These are phyloP conservation scores for Xanthostigma xanthostigma DNA, from an alignment of 2,888 invertebrate species.

Conservation along the genomic window DNA sequence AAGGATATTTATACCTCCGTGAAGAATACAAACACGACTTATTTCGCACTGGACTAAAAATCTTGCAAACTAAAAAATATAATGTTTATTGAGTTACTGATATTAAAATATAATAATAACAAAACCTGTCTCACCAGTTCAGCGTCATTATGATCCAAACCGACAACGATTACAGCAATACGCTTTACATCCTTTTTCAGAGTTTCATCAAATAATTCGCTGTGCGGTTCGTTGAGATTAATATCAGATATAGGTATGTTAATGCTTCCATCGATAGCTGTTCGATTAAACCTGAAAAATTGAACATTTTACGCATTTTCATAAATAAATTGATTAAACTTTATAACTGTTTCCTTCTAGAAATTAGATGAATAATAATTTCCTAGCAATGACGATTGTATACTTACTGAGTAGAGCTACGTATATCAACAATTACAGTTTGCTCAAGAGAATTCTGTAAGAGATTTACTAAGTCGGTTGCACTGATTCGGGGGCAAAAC, in stretches of 20 bases:
- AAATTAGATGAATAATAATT: conserved; percentile 17
- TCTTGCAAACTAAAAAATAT: conserved; percentile 61
- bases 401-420: conserved; percentile 44
- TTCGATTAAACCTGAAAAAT: conserved; percentile 52
- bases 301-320: conserved; percentile 8
- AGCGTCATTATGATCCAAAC: conserved; percentile 62
- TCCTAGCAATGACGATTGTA: conserved; percentile 7
- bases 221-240: conserved; percentile 48
- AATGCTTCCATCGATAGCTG: conserved; percentile 65
- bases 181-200: conserved; percentile 43
- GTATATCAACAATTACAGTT: conserved; percentile 51
- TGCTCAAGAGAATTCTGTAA: conserved; percentile 41
- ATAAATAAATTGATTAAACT: too few species aligned
- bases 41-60: conserved; percentile 66
- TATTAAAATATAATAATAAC: conserved; percentile 4
- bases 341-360: not conserved
- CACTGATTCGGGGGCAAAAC: conserved; percentile 70
- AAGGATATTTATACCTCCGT: conserved; percentile 75
- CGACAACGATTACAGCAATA: conserved; percentile 61
- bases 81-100: not conserved
- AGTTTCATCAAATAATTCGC: conserved; percentile 47
- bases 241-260: conserved; percentile 81
- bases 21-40: conserved; percentile 67
- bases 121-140: conserved; percentile 39
- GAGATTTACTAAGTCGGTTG: conserved; percentile 66